phyloP scores from a whole-genome alignment of 2,797 vertebrate genomes.

The Gambusia yucatana region DNA sequence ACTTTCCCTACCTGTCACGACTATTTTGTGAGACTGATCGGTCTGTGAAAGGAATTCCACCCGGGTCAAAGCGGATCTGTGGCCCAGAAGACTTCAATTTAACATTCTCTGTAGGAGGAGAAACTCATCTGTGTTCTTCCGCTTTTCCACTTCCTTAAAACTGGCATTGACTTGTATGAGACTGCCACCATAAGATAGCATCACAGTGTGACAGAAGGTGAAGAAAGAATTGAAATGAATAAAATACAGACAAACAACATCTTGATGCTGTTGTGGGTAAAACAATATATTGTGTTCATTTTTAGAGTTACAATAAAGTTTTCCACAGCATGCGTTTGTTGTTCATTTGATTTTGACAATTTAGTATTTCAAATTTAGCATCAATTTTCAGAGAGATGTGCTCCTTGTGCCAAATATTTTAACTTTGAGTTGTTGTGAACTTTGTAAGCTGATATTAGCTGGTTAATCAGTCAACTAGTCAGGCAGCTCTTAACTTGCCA shows the following conservation, averaged over 20 bases:
- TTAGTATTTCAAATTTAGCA: background rate
- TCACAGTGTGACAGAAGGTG: background rate
- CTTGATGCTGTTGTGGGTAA: background rate
- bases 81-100: slow-evolving; percentile 1
- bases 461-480: background rate
- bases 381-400: background rate
- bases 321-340: background rate
- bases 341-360: background rate
- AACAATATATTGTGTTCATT: background rate
- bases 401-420: background rate
- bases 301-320: background rate
- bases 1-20: slow-evolving; percentile 5
- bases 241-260: background rate
- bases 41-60: background rate
- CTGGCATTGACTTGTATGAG: background rate
- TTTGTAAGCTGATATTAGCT: background rate
- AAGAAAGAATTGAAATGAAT: background rate
- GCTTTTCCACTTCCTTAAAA: background rate
- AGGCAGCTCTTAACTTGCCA: background rate
- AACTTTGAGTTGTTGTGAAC: background rate
- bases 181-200: background rate
- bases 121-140: slow-evolving; percentile 12
- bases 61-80: background rate
- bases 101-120: slow-evolving; percentile 6
- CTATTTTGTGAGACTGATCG: background rate